phyloP scores from a whole-genome alignment of 1,140 invertebrate genomes.

The Drosophila leontia region DNA sequence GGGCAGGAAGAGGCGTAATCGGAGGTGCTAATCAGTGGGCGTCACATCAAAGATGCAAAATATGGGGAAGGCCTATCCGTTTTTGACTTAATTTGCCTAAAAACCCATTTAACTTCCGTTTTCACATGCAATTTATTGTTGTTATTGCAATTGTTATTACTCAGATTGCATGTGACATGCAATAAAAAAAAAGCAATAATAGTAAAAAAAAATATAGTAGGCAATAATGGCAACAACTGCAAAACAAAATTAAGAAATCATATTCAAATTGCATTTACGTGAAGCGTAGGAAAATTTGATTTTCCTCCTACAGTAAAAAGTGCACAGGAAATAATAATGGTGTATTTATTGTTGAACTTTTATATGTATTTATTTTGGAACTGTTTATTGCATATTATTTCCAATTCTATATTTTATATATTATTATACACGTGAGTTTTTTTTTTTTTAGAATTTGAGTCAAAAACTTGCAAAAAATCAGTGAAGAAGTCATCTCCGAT shows the following conservation, averaged over 20 bases:
- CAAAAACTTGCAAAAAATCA: too few species aligned
- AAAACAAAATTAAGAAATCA: conserved; percentile 40
- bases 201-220: conserved; percentile 3
- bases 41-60: conserved; percentile 4
- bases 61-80: conserved; percentile 5
- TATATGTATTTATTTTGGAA: background rate
- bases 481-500: too few species aligned
- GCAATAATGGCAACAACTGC: conserved; percentile 13
- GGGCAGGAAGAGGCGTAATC: conserved; percentile 1
- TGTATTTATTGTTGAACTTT: background rate
- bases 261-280: conserved; percentile 48
- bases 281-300: conserved; percentile 28
- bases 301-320: conserved; percentile 4
- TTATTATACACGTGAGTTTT: too few species aligned
- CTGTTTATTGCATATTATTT: background rate
- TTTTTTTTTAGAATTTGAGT: too few species aligned
- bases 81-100: conserved; percentile 43
- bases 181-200: conserved; percentile 8
- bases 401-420: too few species aligned
- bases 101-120: conserved; percentile 47
- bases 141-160: conserved; percentile 28
- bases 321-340: background rate
- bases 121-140: conserved; percentile 35
- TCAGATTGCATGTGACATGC: conserved; percentile 42
- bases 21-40: conserved; percentile 18